Base-by-base conservation (phyloP, 2,888 invertebrate species). In the Drosophila meridionalis region DNA sequence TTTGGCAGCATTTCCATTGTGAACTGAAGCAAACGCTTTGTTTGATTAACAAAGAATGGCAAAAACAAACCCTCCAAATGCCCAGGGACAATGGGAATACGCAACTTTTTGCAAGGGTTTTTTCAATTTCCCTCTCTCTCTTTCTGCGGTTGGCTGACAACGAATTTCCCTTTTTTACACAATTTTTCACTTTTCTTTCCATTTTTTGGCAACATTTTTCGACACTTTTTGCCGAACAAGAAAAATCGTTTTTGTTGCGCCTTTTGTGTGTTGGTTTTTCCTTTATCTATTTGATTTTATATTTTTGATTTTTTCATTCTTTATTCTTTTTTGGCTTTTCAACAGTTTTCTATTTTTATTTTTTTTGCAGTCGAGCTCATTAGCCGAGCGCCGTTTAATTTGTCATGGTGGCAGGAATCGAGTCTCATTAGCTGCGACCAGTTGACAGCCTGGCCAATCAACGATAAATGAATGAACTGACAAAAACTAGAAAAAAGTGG, bases 201-300 rank as follows among this genome's bases (percentile, higher is more conserved):
- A n/a, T 52, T 50, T 50, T 52, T 52, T 52, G n/a, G 50, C 50
- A 52, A 34, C 60, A 74, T 64, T 87, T 87, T 83, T 81, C 74
- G 62, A 66, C 78, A 70, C 64, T 65, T 88, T 83, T 80, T 63
- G 68, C 20, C 26, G 48, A 62, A 43, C 48, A 77, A 75, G 76
- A 83, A 83, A 80, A 83, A 87, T 83, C 58, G 87, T 62, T 80
- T 87, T 87, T 76, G 88, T 79, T 87, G 60, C 77, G 76, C 78
- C 74, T 77, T 85, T 87, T 85, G 79, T 89, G 53, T 69, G 62
- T 45, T 32, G 69, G 55, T 64, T 78, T 64, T 80, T 52, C 67
- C 65, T 52, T 80, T 68, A 48, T 14, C 47, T 38, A 45, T 73
- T 43, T n/a, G 11, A 48, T 70, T 30, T 65, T 69, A 43, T 67